A percentile compares a stretch with the other conserved stretches of the same genome.
These are phyloP conservation scores for Bothrops jararaca DNA, from an alignment of 2,113 vertebrate genomes.

Conservation along the genomic window DNA sequence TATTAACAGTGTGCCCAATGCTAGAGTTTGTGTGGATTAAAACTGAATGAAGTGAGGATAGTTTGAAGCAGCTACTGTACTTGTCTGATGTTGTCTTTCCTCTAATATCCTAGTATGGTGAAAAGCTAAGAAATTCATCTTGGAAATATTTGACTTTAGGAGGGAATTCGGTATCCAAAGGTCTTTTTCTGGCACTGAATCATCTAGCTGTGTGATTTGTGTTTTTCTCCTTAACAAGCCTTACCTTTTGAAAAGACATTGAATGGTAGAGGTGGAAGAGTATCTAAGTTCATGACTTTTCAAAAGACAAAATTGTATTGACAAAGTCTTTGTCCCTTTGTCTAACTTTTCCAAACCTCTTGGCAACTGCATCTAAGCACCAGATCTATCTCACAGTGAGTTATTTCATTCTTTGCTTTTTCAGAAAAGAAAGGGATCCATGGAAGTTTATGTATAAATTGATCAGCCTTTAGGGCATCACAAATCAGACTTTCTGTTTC, in stretches of 20 bases:
- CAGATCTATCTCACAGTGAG: background rate
- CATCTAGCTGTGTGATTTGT: background rate
- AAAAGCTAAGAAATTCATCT: background rate
- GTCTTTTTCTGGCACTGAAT: constrained; percentile 14
- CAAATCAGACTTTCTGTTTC: background rate
- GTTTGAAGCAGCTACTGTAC: accelerated
- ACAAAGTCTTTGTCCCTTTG: constrained; percentile 5
- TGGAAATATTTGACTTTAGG: background rate
- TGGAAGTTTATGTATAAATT: background rate
- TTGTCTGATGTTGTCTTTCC: accelerated
- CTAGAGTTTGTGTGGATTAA: background rate
- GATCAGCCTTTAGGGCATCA: background rate
- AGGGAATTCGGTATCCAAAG: constrained; percentile 22
- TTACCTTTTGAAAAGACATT: constrained; percentile 16
- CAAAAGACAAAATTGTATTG: constrained; percentile 4
- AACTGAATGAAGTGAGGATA: background rate
- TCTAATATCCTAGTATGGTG: constrained; percentile 16
- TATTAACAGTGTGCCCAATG: constrained; percentile 14
- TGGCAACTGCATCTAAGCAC: background rate
- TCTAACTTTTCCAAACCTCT: background rate
- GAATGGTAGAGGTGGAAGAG: background rate
- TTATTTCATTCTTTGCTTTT: background rate
- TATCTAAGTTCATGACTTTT: constrained; percentile 14
- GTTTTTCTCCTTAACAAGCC: background rate
- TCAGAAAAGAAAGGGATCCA: background rate